Conservation (phyloP, 2,888 invertebrate species). For the Pristionchus japonicus region DNA sequence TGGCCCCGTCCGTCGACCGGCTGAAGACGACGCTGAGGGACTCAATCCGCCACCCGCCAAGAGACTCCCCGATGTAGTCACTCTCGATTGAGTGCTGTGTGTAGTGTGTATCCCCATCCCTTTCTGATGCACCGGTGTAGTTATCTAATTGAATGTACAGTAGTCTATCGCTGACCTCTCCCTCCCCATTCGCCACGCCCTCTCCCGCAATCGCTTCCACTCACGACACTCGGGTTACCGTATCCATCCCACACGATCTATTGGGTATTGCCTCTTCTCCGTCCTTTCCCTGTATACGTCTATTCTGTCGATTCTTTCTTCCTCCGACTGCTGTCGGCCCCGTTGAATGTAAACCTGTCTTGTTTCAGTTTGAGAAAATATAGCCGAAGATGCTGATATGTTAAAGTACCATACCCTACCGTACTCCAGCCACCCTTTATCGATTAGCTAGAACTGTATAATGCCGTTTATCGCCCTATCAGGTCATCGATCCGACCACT, state of each 20-base stretch:
- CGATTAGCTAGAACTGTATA: not conserved
- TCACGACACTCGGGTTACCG: not conserved
- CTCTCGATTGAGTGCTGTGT: not conserved
- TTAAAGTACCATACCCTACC: constrained; percentile 18
- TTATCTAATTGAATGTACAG: not conserved
- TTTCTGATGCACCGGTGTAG: not conserved
- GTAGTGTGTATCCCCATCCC: not conserved
- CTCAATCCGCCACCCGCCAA: not conserved
- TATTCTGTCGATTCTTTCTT: constrained; percentile 15
- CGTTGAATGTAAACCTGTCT: not conserved
- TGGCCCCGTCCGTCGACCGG: not conserved
- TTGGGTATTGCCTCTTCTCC: constrained; percentile 2
- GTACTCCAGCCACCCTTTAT: not conserved
- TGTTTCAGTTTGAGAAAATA: not conserved
- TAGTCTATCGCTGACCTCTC: constrained; percentile 1
- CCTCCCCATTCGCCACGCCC: not conserved
- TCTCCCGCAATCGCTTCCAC: constrained; percentile 2
- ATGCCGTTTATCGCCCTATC: not conserved
- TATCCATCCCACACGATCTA: constrained; percentile 14
- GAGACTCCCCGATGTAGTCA: constrained; percentile 1
- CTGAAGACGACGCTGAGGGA: not conserved
- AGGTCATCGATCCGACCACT: constrained; percentile 13
- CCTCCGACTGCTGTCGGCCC: not conserved
- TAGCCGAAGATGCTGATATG: not conserved
- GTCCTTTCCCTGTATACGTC: constrained; percentile 32